Evolutionary conservation across 2,113 vertebrate species (phyloP).

Genomic region (Psittacara wagleri): DNA sequence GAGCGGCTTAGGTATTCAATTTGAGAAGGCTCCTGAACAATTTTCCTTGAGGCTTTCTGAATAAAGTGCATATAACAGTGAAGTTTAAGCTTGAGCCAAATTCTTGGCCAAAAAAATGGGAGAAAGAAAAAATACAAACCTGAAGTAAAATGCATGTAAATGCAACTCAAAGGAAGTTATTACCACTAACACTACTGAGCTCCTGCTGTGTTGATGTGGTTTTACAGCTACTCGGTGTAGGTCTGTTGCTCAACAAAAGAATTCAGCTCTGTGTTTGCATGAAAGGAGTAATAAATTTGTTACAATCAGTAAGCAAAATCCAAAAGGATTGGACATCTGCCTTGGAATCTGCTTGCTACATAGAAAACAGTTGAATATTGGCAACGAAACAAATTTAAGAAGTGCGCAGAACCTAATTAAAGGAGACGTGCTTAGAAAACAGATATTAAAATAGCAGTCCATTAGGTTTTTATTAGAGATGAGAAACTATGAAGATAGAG

Average conservation of each 20-base stretch:
- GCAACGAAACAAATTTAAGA: conserved; percentile 49
- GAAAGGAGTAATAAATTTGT: conserved; percentile 47
- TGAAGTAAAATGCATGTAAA: neutral
- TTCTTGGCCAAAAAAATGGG: neutral
- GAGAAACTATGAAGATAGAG: neutral
- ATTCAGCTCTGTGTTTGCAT: conserved; percentile 32
- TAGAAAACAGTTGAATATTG: conserved; percentile 51
- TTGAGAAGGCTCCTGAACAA: neutral
- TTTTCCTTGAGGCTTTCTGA: neutral
- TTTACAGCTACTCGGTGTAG: neutral
- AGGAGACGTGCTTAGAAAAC: conserved; percentile 52
- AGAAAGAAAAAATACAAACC: neutral
- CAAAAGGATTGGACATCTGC: conserved; percentile 58
- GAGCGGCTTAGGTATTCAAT: neutral
- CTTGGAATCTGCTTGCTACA: conserved; percentile 51
- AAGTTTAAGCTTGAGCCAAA: neutral
- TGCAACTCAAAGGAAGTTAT: neutral
- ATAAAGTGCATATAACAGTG: neutral
- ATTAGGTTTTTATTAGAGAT: neutral
- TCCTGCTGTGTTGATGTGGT: neutral
- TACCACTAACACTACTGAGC: neutral
- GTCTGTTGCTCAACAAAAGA: conserved; percentile 46
- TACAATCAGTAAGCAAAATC: conserved; percentile 52
- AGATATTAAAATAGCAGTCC: neutral
- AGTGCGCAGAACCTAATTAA: conserved; percentile 51